Evolutionary conservation across 2,888 invertebrate genomes (phyloP), one percentile per base, ranked within the genome.

Genomic region (Ophion ventricosus): DNA sequence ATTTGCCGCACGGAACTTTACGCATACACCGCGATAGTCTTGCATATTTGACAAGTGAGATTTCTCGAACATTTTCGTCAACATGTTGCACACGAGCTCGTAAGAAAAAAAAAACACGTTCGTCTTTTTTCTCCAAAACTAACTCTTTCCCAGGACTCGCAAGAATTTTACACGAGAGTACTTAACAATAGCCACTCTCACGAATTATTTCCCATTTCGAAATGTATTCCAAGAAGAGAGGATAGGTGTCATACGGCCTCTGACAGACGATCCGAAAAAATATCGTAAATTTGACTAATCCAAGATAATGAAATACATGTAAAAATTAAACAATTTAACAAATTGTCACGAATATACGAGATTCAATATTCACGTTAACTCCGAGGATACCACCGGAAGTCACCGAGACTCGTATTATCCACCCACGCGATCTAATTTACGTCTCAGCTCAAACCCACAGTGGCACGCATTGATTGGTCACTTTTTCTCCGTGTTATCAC

Each of bases 351-450:
- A 49, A 17, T 49, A 17, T 17, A 49, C 14, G 14, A 17, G 4
- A 49, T 17, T 49, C 17, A 49, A 56, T 70, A 56, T 11, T 54
- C 29, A 35, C 70, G 70, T 70, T 26, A 70, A 56, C 20, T 70
- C 11, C n/a, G 70, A 56, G 70, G 29, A 54, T 49, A 17, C 14
- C 17, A 67, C 70, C 56, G 70, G 11, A 69, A 61, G 14, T 67
- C 73, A 63, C 61, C 23, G 61, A 73, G 61, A 61, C 35, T 54
- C 29, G n/a, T n/a, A 49, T 49, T 74, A 74, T 29, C 63, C 73
- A 43, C 73, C 73, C 61, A 73, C 73, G 43, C 20, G 64, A 70
- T 70, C 70, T 75, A 49, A 49, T 49, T 49, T 17, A 49, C 49
- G 49, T 49, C 49, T 49, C 49, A 49, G 17, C 14, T 49, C 17